Evolutionary conservation across 2,888 invertebrate species (phyloP).

Genomic region (Amblyjoppa fuscipennis): DNA sequence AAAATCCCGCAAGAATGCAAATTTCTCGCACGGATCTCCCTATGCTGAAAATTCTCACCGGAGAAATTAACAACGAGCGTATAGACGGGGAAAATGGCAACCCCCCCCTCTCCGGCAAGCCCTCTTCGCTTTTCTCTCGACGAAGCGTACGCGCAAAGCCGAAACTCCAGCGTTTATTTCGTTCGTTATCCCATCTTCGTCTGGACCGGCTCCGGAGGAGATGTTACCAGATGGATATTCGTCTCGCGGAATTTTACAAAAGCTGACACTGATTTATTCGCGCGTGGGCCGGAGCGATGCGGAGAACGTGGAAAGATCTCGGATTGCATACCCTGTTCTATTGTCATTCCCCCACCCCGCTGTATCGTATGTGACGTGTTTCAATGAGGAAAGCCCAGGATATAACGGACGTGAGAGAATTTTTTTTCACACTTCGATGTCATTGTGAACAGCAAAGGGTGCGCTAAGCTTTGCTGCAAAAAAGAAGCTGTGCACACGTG

Average conservation of each 20-base stretch:
- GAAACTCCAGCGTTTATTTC: not conserved
- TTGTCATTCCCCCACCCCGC: not conserved
- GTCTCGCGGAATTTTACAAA: not conserved
- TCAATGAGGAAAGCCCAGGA: conserved; percentile 7
- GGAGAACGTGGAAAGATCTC: not conserved
- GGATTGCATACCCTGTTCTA: not conserved
- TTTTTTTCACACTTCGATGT: not conserved
- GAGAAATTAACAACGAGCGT: conserved; percentile 64
- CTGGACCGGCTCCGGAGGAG: not conserved
- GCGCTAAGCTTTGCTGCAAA: not conserved
- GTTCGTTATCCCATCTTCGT: conserved; percentile 12
- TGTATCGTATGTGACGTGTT: not conserved
- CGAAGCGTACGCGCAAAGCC: conserved; percentile 8
- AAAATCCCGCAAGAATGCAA: conserved; percentile 72
- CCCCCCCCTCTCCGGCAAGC: not conserved
- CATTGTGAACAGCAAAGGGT: not conserved
- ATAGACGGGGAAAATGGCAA: conserved; percentile 6
- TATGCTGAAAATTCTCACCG: conserved; percentile 53
- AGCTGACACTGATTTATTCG: conserved; percentile 19
- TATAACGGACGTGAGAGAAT: not conserved
- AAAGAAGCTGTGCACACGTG: not conserved
- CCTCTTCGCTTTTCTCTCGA: conserved; percentile 5
- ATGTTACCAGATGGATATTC: not conserved
- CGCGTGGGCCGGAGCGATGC: not conserved
- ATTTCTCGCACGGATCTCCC: conserved; percentile 66